Evolutionary conservation across 2,888 invertebrate species (phyloP), one percentile per base, ranked within the genome.

Genomic region (Parnassius orleans): DNA sequence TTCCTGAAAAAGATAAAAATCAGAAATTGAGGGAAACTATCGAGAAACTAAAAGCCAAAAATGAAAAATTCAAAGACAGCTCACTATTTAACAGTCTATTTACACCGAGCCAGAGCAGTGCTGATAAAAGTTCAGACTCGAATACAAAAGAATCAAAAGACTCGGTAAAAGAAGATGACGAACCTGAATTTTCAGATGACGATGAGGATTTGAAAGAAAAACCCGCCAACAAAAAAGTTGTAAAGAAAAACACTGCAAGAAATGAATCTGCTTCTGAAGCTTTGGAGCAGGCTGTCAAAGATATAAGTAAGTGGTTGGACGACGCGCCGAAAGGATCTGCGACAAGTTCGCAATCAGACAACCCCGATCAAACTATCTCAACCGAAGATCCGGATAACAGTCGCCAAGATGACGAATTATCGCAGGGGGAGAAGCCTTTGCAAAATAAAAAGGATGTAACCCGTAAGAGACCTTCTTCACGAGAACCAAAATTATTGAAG

Each of bases 251-350:
- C 72, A 78, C 86, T 9, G 90, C 88, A 52, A 93, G 92, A 71
- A 93, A 92, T 70, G 93, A 93, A 74, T 92, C 92, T 19, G 93
- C 93, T 41, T 93, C 93, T 52, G 86, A 90, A 75, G 91, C 88
- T 44, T 74, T 90, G 59, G 90, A 92, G 69, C 95, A 96, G 87
- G 96, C 95, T 15, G 90, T 95, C 0, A 95, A 97, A 93, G 97
- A 97, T 79, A 96, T 97, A 51, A 97, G 96, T 79, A 96, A 96
- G 75, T 97, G 97, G 96, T 85, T 97, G 65, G 96, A 97, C 75
- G 96, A 96, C 72, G 95, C 96, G 0, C 96, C 97, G 0, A 94
- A 95, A 70, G 93, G 94, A 66, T 93, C 95, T 0, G 95, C 95
- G 72, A 94, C 95, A 68, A 96, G 95, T 72, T 96, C 96, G 2